A percentile compares a stretch with the other conserved stretches of the same genome.
phyloP scores from a whole-genome alignment of 1,140 invertebrate species.

The Drosophila kanapiae region DNA sequence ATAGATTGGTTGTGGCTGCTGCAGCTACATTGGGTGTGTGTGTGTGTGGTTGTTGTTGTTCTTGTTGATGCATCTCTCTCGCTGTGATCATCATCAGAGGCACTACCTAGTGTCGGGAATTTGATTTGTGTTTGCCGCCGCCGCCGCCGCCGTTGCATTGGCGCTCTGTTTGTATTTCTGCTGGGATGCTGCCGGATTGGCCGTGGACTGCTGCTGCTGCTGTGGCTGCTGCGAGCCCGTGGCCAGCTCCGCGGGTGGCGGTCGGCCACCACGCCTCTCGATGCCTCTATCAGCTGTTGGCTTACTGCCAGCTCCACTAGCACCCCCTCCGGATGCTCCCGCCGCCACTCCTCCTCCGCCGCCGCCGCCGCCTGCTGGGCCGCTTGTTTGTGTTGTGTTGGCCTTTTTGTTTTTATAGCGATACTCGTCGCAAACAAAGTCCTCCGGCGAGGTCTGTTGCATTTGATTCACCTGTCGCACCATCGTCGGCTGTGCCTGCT shows the following conservation, averaged over 20 bases:
- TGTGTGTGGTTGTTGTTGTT: conserved; percentile 32
- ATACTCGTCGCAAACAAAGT: conserved; percentile 82
- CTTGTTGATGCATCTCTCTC: conserved; percentile 44
- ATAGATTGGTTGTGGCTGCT: conserved; percentile 57
- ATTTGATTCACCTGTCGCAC: conserved; percentile 83
- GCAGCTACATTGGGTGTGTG: conserved; percentile 63
- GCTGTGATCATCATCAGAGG: conserved; percentile 56
- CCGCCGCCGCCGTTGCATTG: conserved; percentile 53
- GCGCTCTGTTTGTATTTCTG: conserved; percentile 79
- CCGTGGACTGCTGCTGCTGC: conserved; percentile 59
- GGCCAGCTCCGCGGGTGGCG: conserved; percentile 70
- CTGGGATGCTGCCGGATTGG: conserved; percentile 51
- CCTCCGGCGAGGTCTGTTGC: conserved; percentile 84
- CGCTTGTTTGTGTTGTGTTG: conserved; percentile 72
- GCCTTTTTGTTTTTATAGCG: conserved; percentile 78
- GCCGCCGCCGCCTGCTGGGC: conserved; percentile 34
- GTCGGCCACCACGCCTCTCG: conserved; percentile 72
- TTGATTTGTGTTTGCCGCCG: conserved; percentile 82
- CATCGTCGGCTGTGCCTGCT: conserved; percentile 51
- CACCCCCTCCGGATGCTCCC: conserved; percentile 36
- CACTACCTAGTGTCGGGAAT: conserved; percentile 85
- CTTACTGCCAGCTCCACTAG: conserved; percentile 64
- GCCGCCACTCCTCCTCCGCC: conserved; percentile 19
- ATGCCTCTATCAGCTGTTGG: conserved; percentile 80
- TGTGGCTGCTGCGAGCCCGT: conserved; percentile 66